Percentiles rank a stretch among this genome's conserved stretches.
These are phyloP conservation scores for Pollimyrus isidori DNA, from an alignment of 2,113 vertebrate genomes.

Conservation along the genomic window DNA sequence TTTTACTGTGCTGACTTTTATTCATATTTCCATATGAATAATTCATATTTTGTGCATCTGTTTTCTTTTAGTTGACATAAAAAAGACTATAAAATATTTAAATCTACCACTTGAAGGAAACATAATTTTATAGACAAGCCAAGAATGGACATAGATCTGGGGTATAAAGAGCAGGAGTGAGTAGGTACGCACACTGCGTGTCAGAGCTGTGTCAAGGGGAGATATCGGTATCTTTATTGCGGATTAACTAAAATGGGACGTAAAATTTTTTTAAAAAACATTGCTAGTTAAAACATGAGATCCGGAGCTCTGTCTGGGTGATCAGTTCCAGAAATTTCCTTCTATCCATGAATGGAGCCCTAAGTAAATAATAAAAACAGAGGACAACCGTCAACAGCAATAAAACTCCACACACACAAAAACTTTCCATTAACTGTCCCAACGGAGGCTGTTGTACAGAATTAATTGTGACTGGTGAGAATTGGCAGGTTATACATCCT, in stretches of 20 bases:
- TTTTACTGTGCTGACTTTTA: neutral
- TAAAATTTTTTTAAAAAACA: neutral
- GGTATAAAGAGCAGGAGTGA: neutral
- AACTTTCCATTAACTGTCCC: neutral
- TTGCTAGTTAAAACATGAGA: neutral
- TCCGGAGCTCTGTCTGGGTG: neutral
- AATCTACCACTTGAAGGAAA: neutral
- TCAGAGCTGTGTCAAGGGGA: neutral
- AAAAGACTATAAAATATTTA: neutral
- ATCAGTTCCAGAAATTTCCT: neutral
- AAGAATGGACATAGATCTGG: slow-evolving; percentile 10
- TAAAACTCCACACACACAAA: neutral
- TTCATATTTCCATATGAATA: neutral
- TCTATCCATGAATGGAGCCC: neutral
- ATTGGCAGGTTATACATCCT: neutral
- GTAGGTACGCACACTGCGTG: slow-evolving; percentile 13
- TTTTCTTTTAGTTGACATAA: neutral
- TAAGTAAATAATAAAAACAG: neutral
- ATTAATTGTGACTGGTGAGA: neutral
- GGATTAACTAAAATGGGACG: slow-evolving; percentile 1
- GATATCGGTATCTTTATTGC: slow-evolving; percentile 10
- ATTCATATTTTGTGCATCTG: neutral
- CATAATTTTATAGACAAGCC: neutral
- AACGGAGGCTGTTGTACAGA: neutral
- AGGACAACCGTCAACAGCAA: neutral